A percentile compares a stretch with the other conserved stretches of the same genome.
phyloP scores from a whole-genome alignment of 2,113 vertebrate species.

The Mystacornis crossleyi region DNA sequence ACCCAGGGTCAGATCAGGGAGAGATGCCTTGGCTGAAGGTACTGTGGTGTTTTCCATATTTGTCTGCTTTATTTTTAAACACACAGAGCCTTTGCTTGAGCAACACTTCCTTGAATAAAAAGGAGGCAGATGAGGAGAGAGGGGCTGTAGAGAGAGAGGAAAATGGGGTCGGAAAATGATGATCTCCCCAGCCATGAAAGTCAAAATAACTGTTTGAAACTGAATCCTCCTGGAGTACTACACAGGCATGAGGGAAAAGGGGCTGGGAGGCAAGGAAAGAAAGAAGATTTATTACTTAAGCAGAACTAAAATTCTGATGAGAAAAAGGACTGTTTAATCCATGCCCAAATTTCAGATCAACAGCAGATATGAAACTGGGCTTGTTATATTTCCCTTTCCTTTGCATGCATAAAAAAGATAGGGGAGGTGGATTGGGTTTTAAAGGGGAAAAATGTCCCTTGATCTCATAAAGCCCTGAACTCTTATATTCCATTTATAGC shows the following conservation, averaged over 20 bases:
- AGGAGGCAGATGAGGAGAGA: conserved; percentile 55
- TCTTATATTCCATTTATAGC: conserved; percentile 86
- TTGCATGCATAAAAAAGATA: neutral
- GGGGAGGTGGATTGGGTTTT: neutral
- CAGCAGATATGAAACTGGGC: neutral
- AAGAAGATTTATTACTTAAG: conserved; percentile 70
- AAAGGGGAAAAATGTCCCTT: conserved; percentile 29
- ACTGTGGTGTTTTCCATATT: conserved; percentile 66
- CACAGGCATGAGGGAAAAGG: neutral
- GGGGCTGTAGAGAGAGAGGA: neutral
- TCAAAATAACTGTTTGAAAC: conserved; percentile 78
- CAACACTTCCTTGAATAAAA: conserved; percentile 75
- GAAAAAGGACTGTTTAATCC: conserved; percentile 48
- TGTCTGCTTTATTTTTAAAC: conserved; percentile 84
- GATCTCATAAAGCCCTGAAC: conserved; percentile 73
- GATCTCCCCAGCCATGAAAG: conserved; percentile 50
- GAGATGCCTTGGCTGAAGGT: conserved; percentile 51
- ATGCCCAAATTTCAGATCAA: neutral
- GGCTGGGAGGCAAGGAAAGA: conserved; percentile 6
- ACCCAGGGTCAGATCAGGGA: conserved; percentile 18
- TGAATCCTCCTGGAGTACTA: conserved; percentile 51
- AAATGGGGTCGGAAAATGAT: conserved; percentile 52
- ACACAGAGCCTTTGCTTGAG: conserved; percentile 70
- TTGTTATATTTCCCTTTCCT: conserved; percentile 39
- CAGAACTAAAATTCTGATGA: conserved; percentile 68